These are phyloP conservation scores for Aselliscus stoliczkanus DNA, from an alignment of 2,797 vertebrate genomes.

Conservation along the genomic window DNA sequence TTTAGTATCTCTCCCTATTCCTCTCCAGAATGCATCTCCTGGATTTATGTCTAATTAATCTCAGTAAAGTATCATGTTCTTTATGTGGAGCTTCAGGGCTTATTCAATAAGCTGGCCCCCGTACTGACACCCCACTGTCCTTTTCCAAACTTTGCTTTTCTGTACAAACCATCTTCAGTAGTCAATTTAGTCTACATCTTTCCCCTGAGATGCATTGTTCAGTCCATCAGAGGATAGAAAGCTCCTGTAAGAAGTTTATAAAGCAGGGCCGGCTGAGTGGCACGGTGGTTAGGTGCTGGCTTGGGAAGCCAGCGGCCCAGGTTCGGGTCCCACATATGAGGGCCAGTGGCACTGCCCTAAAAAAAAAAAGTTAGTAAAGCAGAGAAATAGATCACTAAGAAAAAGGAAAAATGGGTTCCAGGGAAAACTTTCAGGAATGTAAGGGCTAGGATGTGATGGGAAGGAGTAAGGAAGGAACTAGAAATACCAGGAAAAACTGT, in stretches of 20 bases:
- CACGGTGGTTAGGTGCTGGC: too few species aligned
- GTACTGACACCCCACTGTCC: not conserved
- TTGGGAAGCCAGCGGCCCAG: too few species aligned
- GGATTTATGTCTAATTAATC: not conserved
- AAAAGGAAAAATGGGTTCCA: not conserved
- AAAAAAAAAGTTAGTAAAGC: not conserved
- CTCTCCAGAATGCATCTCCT: not conserved
- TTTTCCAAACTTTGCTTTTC: not conserved
- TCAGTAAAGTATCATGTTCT: not conserved
- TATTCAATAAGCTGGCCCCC: not conserved
- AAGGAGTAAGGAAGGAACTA: not conserved
- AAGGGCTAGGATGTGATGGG: not conserved
- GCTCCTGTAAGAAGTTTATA: not conserved
- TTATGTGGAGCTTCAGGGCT: not conserved
- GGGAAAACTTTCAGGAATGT: not conserved
- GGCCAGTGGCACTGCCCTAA: too few species aligned
- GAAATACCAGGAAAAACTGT: not conserved
- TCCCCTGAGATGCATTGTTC: not conserved
- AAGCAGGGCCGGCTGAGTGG: too few species aligned
- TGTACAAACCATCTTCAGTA: not conserved
- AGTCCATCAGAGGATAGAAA: not conserved
- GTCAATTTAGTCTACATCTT: not conserved
- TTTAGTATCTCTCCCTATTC: not conserved
- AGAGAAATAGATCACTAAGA: not conserved
- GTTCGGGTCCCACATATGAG: too few species aligned